Percentiles rank a stretch among this genome's conserved stretches.
Evolutionary conservation across 2,113 vertebrate genomes (phyloP).

Genomic region (Regulus satrapa): DNA sequence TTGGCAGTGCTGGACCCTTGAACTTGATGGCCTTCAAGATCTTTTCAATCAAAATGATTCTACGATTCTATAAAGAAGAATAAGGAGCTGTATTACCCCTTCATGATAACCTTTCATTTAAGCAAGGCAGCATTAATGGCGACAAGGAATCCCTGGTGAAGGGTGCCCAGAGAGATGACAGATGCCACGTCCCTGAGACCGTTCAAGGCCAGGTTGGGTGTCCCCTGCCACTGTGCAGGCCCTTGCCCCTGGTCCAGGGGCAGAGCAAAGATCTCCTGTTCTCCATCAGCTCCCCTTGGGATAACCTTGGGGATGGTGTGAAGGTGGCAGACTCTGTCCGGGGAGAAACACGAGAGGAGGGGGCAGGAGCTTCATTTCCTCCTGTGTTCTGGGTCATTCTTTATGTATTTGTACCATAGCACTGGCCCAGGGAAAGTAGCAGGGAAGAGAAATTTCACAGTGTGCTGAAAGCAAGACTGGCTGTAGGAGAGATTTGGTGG

Average conservation of each 20-base stretch:
- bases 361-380: background rate
- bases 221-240: background rate
- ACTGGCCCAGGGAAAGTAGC: background rate
- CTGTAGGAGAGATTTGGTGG: no score
- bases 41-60: background rate
- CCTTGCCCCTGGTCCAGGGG: background rate
- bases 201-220: background rate
- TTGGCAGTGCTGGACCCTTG: background rate
- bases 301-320: background rate
- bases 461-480: no score
- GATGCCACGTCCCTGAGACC: background rate
- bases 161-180: background rate
- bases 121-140: background rate
- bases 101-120: background rate
- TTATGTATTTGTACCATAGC: background rate
- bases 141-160: no score
- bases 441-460: background rate
- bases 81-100: rapidly evolving
- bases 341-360: background rate
- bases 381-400: background rate
- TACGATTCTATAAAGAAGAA: rapidly evolving
- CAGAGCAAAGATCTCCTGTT: background rate
- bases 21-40: background rate
- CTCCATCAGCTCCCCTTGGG: background rate
- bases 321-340: background rate